Base-by-base conservation (phyloP, 2,113 vertebrate species). In the Electrona antarctica region DNA sequence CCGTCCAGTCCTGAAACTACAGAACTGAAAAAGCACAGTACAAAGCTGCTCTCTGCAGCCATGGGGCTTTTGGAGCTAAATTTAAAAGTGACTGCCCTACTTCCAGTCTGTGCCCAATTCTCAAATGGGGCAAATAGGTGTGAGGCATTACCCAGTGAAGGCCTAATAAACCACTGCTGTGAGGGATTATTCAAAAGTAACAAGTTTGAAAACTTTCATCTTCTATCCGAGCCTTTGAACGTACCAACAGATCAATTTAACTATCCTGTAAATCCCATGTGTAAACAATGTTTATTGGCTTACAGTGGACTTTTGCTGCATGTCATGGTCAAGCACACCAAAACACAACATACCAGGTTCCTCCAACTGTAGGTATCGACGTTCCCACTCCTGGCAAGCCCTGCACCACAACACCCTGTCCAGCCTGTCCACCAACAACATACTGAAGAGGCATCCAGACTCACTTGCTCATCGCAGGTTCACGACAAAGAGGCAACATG, bases 11-110 rank as follows among this genome's bases (percentile, higher is more conserved):
- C 33, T 65, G 69, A 70, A 77, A 80, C 68, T 77, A 63, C 49
- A 41, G 56, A 77, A 58, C 79, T 76, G 69, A 89, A 85, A 87
- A 77, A 77, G 80, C 83, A 86, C 80, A 59, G 88, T 87, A 85
- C 76, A 90, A 85, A 90, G 91, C 88, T 88, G 87, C 74, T 90
- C 87, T 83, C 85, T 57, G 79, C 77, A 87, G 90, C 87, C 77
- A 57, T 48, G 84, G 88, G 87, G 83, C 83, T 80, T 78, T 85
- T 75, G 81, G 76, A 84, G 86, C 91, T 93, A 93, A 91, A 90
- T 92, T 92, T 93, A 92, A 93, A 89, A 92, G 85, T 59, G 57
- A 80, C 57, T 87, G 93, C 71, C 93, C 92, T 86, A 94, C 74
- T 88, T 94, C 84, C 62, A 76, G 78, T 50, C 62, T 79, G 77